Evolutionary conservation across 2,113 vertebrate species (phyloP), one percentile per base, ranked within the genome.

Genomic region (Psittacula cyanocephala): DNA sequence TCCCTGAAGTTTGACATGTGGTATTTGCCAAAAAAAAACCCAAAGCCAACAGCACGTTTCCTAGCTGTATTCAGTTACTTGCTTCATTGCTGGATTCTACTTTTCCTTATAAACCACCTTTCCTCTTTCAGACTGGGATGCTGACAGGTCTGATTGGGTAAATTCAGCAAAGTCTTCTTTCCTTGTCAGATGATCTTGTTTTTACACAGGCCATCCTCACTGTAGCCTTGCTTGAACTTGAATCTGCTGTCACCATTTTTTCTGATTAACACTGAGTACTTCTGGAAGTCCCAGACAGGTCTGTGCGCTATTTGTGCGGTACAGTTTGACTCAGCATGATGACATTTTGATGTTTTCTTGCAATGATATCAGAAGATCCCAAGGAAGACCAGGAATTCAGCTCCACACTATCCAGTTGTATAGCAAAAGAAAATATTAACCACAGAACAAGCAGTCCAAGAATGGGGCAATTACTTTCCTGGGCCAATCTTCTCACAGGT

Each of bases 1-100:
- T 75, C 13, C 1, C 3, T 44, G 2, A 22, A 31, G 7, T 53
- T 41, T 63, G 43, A 41, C 13, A 22, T 49, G 52, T 41, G 13
- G 8, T 44, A 57, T 47, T 62, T 63, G 46, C 28, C 39, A 79
- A 81, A 41, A 41, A 67, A 70, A 67, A 28, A 1, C 10, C 5
- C 37, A 3, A 71, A 29, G 6, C 10, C 0, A 0, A 33, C 4
- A 50, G 2, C 1, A 1, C 87, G 16, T 6, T 89, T 94, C 65
- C 23, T 41, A 41, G 9, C 13, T 41, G 28, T 75, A 87, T 89
- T 22, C 5, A 70, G n/a, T 62, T 28, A 62, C 13, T 14, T 62
- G 20, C 6, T 81, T 76, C 39, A 18, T 18, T 76, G 22, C 6
- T 59, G 39, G 22, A 75, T 75, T 89, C 11, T 79, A 17, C 5